Evolutionary conservation across 2,888 invertebrate genomes (phyloP), one percentile per base, ranked within the genome.

Genomic region (Drosophila cognata): DNA sequence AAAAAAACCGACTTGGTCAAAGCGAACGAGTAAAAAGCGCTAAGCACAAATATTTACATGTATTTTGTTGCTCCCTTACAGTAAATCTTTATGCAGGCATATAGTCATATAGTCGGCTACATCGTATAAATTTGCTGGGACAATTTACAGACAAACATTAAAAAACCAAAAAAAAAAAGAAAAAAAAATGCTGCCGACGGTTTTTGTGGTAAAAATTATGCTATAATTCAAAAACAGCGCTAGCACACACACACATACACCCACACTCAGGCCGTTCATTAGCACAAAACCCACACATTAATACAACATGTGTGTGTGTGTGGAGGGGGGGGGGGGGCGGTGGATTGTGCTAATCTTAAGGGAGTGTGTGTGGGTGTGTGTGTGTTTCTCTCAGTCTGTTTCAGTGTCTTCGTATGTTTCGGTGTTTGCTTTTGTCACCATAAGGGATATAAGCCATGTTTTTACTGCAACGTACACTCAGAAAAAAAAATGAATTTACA

Each of bases 281-380:
- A 85, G 89, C 79, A 81, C 84, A 88, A 88, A 85, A 79, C 81
- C 84, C 81, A 81, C 84, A 86, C 89, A 88, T 85, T 88, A 85
- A 89, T 85, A 76, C 75, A 76, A 74, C 64, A 60, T 62, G 29
- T 43, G n/a, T 59, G 55, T 58, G 31, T 69, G 62, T 68, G 59
- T 48, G 64, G 36, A 68, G 25, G 65, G 59, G 68, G 62, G 56
- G 48, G 64, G 36, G 70, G 25, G 65, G 59, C 66, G 62, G 56
- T 64, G 52, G 68, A 61, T 59, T 74, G 56, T 56, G 55, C 76
- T 74, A 83, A 83, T 83, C 86, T 83, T 80, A 55, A 63, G 57
- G 56, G 62, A 63, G 55, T 69, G 57, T 65, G 70, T 63, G 35
- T 46, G 33, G 55, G 38, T 57, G 46, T 59, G 35, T 55, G 65